These are phyloP conservation scores for Hormaphis cornu DNA, from an alignment of 1,140 invertebrate species.

Conservation along the genomic window DNA sequence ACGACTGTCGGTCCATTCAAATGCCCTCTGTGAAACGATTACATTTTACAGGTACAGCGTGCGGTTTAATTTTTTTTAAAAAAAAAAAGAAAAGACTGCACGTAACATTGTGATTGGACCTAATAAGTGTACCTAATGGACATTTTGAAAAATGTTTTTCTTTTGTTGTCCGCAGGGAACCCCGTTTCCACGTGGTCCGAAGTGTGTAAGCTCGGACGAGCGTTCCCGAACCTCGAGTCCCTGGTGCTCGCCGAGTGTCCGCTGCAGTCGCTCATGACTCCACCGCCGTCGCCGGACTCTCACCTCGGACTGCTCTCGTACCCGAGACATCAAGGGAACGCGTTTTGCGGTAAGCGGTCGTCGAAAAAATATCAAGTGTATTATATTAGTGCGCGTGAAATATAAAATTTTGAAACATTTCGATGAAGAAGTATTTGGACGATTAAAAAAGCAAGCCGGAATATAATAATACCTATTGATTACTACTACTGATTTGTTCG, in stretches of 20 bases:
- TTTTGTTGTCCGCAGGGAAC: conserved; percentile 76
- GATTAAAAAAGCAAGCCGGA: too few relatives aligned
- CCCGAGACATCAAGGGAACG: conserved; percentile 20
- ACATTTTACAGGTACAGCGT: conserved; percentile 58
- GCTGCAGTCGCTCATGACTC: conserved; percentile 50
- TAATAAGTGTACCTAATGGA: too few relatives aligned
- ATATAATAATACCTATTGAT: too few relatives aligned
- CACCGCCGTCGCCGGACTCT: conserved; percentile 16
- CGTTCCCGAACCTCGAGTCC: conserved; percentile 74
- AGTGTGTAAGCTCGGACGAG: conserved; percentile 68
- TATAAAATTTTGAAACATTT: too few relatives aligned
- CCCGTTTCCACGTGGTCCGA: conserved; percentile 70
- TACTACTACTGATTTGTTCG: too few relatives aligned
- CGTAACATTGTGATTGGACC: too few relatives aligned
- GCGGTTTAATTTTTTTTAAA: too few relatives aligned
- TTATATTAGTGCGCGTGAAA: too few relatives aligned
- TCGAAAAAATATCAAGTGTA: too few relatives aligned
- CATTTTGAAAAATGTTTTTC: too few relatives aligned
- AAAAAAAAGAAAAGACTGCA: too few relatives aligned
- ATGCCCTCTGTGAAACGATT: conserved; percentile 50
- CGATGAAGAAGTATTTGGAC: too few relatives aligned
- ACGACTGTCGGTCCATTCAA: conserved; percentile 35
- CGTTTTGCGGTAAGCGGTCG: background rate
- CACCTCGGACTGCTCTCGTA: conserved; percentile 37
- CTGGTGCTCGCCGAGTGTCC: conserved; percentile 79